A percentile compares a stretch with the other conserved stretches of the same genome.
Conservation (phyloP, 1,140 invertebrate genomes). For the Dendrolimus kikuchii region DNA sequence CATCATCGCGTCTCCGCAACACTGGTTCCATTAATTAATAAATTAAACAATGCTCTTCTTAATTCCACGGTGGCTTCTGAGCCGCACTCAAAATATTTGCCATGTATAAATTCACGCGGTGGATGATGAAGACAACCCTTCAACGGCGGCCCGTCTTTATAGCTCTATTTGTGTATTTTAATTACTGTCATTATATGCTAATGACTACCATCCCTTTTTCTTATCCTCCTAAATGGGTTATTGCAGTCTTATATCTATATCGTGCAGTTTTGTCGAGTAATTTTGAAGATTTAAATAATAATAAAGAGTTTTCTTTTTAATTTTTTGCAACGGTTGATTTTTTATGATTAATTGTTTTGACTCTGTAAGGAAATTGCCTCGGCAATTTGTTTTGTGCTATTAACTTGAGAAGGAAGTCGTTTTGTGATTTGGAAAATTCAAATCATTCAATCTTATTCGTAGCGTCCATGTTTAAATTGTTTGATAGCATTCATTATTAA, state of each 20-base stretch:
- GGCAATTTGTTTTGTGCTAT: conserved; percentile 67
- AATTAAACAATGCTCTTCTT: conserved; percentile 66
- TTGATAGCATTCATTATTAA: conserved; percentile 11
- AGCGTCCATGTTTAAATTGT: conserved; percentile 9
- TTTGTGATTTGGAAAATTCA: conserved; percentile 50
- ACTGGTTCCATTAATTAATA: conserved; percentile 68
- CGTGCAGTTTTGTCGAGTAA: conserved; percentile 45
- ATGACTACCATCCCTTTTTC: conserved; percentile 73
- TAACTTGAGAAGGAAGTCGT: conserved; percentile 67
- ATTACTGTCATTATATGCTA: conserved; percentile 75
- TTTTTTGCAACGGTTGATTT: conserved; percentile 47
- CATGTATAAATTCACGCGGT: conserved; percentile 64
- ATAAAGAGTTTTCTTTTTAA: conserved; percentile 58
- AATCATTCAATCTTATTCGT: conserved; percentile 24
- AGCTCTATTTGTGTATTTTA: conserved; percentile 75
- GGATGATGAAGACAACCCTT: conserved; percentile 71
- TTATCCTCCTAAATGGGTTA: conserved; percentile 71
- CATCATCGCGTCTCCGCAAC: conserved; percentile 40
- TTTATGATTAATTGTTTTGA: conserved; percentile 65
- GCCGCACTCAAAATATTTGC: conserved; percentile 67
- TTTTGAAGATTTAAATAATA: conserved; percentile 67
- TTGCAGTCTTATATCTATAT: conserved; percentile 66
- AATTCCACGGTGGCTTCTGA: conserved; percentile 47
- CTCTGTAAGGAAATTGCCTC: conserved; percentile 44
- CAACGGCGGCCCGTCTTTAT: conserved; percentile 67